Evolutionary conservation across 2,113 vertebrate genomes (phyloP).

Genomic region (Balaenoptera acutorostrata): DNA sequence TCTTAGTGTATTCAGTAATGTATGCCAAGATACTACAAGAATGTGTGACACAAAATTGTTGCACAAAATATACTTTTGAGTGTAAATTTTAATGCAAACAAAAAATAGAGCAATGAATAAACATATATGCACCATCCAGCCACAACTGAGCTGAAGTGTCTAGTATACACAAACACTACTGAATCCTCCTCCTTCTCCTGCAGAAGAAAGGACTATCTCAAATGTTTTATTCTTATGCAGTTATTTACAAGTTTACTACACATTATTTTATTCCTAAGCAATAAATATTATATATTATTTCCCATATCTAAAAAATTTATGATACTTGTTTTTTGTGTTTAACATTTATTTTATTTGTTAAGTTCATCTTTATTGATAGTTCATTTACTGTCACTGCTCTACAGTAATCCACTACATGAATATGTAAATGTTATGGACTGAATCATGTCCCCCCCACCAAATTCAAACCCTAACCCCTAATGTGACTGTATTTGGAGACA

Average conservation of each 20-base stretch:
- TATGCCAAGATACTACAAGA: background rate
- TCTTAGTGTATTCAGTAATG: background rate
- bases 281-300: background rate
- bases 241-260: background rate
- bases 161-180: background rate
- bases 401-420: background rate
- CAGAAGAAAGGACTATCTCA: background rate
- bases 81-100: background rate
- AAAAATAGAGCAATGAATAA: background rate
- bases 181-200: background rate
- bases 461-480: background rate
- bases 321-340: background rate
- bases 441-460: background rate
- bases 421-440: background rate
- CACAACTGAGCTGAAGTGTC: accelerated
- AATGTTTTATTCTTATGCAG: background rate
- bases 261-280: background rate
- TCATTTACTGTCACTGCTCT: background rate
- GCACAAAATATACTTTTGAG: background rate
- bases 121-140: background rate
- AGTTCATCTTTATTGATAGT: background rate
- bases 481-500: background rate
- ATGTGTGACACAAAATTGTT: background rate
- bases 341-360: background rate
- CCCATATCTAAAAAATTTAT: background rate